Conservation (phyloP, 2,888 invertebrate species). For the Parnassius smintheus region DNA sequence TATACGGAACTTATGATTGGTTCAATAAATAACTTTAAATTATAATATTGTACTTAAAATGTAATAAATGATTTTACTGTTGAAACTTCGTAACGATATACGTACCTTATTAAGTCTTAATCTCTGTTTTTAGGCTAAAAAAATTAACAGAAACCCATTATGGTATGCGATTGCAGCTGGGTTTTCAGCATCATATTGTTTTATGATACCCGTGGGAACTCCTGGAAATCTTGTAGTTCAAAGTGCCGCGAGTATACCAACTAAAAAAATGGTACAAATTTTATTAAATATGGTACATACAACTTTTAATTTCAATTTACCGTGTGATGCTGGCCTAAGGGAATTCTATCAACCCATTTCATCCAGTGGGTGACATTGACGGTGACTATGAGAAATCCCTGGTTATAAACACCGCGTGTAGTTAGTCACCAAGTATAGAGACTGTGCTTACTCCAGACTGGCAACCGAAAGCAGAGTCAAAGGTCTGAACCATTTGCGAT, state of each 20-base stretch:
- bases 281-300: neutral
- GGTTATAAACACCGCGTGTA: too few species aligned
- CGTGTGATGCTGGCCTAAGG: too few species aligned
- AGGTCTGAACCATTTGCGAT: too few species aligned
- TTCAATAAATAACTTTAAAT: too few species aligned
- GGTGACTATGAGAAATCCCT: too few species aligned
- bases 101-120: neutral
- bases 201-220: slow-evolving; percentile 79
- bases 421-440: too few species aligned
- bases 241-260: slow-evolving; percentile 61
- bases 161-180: slow-evolving; percentile 55
- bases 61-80: neutral
- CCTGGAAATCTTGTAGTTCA: slow-evolving; percentile 79
- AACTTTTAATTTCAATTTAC: neutral
- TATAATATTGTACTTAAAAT: neutral
- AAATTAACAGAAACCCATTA: slow-evolving; percentile 50
- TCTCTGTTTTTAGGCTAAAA: slow-evolving; percentile 45
- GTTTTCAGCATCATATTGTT: slow-evolving; percentile 56
- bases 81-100: neutral
- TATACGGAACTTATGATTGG: too few species aligned
- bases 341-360: too few species aligned
- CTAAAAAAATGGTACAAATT: slow-evolving; percentile 54
- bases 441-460: too few species aligned
- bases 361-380: too few species aligned
- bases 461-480: too few species aligned